These are phyloP conservation scores for Pomatostomus ruficeps DNA, from an alignment of 2,113 vertebrate genomes.

Conservation along the genomic window DNA sequence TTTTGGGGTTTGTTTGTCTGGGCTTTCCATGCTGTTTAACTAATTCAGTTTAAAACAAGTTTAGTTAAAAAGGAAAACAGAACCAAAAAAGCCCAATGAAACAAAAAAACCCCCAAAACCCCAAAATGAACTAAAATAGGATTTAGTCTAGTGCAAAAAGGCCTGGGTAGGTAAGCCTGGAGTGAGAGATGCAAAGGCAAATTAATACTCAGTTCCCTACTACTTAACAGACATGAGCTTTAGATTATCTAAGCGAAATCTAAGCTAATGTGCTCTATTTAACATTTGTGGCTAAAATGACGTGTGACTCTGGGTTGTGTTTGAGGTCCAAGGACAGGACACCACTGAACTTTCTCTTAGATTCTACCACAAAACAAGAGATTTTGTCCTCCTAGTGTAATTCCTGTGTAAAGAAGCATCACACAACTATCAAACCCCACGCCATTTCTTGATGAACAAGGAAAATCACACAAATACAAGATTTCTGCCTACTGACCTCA, in stretches of 20 bases:
- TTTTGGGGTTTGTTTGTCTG: background rate
- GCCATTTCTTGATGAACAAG: background rate
- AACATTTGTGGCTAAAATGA: background rate
- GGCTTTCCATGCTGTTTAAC: background rate
- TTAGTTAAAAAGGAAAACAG: background rate
- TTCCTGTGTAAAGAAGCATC: background rate
- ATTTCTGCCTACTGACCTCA: background rate
- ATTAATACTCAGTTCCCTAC: background rate
- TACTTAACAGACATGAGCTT: background rate
- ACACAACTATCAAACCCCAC: background rate
- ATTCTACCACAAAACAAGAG: background rate
- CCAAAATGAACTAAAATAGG: background rate
- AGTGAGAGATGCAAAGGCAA: background rate
- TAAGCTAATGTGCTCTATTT: background rate
- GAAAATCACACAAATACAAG: background rate
- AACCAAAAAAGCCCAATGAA: background rate
- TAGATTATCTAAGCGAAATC: background rate
- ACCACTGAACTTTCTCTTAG: background rate
- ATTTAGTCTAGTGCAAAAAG: background rate
- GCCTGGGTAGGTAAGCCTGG: accelerated
- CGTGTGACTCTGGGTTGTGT: background rate
- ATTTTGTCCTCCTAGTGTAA: background rate
- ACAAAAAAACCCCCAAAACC: background rate
- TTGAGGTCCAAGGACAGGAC: background rate
- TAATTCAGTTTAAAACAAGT: background rate